phyloP scores from a whole-genome alignment of 2,888 invertebrate genomes.

The Bedellia somnulentella region DNA sequence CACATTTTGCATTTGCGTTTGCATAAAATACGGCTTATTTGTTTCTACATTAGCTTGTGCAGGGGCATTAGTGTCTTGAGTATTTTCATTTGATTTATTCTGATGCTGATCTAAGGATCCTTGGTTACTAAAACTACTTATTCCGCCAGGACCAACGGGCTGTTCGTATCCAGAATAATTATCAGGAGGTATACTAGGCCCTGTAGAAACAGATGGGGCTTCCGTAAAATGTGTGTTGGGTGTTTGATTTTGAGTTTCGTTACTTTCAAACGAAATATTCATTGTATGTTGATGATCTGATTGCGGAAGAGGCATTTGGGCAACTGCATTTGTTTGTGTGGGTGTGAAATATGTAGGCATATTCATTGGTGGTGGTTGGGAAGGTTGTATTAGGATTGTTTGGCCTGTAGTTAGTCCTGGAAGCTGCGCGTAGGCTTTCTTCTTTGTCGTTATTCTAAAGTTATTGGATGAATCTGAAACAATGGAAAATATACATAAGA shows the following conservation, averaged over 20 bases:
- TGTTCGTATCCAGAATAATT: too few species aligned
- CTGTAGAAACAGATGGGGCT: conserved; percentile 3
- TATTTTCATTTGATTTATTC: too few species aligned
- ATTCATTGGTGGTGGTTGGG: not conserved
- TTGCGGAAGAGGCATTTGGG: not conserved
- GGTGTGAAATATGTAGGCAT: not conserved
- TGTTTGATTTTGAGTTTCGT: too few species aligned
- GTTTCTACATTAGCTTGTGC: too few species aligned
- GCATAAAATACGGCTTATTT: too few species aligned
- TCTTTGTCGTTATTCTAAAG: conserved; percentile 69
- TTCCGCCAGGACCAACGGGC: too few species aligned
- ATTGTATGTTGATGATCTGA: not conserved
- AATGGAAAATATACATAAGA: conserved; percentile 14
- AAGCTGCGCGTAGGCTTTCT: conserved; percentile 75
- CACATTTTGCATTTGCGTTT: too few species aligned
- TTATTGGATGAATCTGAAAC: conserved; percentile 51
- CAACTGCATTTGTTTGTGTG: not conserved
- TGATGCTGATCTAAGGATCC: too few species aligned
- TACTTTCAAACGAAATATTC: not conserved
- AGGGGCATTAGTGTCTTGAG: too few species aligned
- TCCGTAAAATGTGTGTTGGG: too few species aligned
- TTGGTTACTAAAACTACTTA: too few species aligned
- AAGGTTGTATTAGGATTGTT: too few species aligned
- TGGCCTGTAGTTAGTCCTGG: conserved; percentile 74
- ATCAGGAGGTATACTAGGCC: conserved; percentile 13